phyloP scores from a whole-genome alignment of 2,888 invertebrate species.

The Barypeithes pellucidus region DNA sequence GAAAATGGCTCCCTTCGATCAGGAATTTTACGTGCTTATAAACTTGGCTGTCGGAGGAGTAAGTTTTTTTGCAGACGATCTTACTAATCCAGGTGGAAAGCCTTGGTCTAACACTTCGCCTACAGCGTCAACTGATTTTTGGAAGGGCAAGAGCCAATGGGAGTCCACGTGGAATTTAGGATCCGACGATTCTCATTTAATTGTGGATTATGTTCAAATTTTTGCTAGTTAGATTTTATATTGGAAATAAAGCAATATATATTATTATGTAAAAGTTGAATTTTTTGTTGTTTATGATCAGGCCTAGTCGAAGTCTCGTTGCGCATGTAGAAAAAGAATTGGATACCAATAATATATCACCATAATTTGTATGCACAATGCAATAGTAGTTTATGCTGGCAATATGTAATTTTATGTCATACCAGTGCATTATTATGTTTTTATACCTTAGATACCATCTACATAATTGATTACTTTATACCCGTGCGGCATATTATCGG shows the following conservation, averaged over 20 bases:
- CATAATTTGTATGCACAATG: too few relatives aligned
- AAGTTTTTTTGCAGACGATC: conserved; percentile 72
- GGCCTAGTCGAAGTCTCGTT: too few relatives aligned
- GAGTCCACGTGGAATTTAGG: conserved; percentile 74
- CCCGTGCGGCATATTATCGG: too few relatives aligned
- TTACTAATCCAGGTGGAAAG: conserved; percentile 72
- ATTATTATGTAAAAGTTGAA: not conserved
- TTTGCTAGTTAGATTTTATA: conserved; percentile 68
- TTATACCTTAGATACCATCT: too few relatives aligned
- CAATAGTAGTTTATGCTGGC: too few relatives aligned
- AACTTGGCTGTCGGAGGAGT: conserved; percentile 71
- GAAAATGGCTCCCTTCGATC: conserved; percentile 80
- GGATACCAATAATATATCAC: too few relatives aligned
- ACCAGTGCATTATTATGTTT: too few relatives aligned
- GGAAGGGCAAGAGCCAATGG: conserved; percentile 74
- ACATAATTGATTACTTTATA: too few relatives aligned
- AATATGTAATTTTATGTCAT: too few relatives aligned
- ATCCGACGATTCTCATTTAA: conserved; percentile 74
- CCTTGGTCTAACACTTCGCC: conserved; percentile 74
- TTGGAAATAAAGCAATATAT: conserved; percentile 19
- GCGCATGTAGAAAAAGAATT: too few relatives aligned
- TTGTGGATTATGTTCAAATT: conserved; percentile 80
- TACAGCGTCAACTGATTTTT: conserved; percentile 76
- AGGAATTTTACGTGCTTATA: conserved; percentile 79
- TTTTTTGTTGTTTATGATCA: not conserved